A percentile compares a stretch with the other conserved stretches of the same genome.
Evolutionary conservation across 2,113 vertebrate species (phyloP).

Genomic region (Muscicapa adusta): DNA sequence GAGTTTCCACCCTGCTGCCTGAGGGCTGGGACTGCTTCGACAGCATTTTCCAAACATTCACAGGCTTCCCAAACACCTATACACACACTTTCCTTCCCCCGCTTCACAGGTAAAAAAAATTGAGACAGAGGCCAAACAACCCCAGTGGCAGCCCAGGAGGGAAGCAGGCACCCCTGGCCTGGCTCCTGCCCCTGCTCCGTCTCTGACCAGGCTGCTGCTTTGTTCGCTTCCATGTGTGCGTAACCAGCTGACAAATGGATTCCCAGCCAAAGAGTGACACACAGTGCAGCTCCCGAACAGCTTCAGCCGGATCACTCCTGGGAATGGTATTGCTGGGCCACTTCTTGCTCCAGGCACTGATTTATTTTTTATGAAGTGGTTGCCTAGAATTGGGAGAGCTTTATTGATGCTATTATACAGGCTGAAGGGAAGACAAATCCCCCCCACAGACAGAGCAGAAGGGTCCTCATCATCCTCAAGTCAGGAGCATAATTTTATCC

Average conservation of each 20-base stretch:
- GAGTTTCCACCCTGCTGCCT: background rate
- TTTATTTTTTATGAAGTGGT: background rate
- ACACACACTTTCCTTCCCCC: background rate
- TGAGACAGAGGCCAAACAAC: background rate
- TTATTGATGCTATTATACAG: background rate
- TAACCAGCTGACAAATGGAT: slow-evolving; percentile 39
- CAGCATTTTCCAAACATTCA: background rate
- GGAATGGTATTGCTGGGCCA: background rate
- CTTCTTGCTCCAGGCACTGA: background rate
- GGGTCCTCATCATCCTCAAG: background rate
- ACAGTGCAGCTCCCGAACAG: background rate
- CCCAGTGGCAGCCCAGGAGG: background rate
- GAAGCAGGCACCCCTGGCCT: background rate
- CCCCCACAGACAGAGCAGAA: background rate
- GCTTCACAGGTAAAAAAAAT: background rate
- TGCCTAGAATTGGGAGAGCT: background rate
- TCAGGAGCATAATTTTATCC: background rate
- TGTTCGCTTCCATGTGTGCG: background rate
- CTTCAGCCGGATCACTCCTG: slow-evolving; percentile 1
- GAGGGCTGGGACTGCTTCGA: background rate
- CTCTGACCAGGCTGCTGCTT: background rate
- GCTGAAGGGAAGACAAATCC: background rate
- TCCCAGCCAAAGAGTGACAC: slow-evolving; percentile 30
- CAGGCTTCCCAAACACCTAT: background rate
- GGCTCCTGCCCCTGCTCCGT: background rate